Evolutionary conservation across 1,140 invertebrate species (phyloP).

Genomic region (Tetranychus urticae): DNA sequence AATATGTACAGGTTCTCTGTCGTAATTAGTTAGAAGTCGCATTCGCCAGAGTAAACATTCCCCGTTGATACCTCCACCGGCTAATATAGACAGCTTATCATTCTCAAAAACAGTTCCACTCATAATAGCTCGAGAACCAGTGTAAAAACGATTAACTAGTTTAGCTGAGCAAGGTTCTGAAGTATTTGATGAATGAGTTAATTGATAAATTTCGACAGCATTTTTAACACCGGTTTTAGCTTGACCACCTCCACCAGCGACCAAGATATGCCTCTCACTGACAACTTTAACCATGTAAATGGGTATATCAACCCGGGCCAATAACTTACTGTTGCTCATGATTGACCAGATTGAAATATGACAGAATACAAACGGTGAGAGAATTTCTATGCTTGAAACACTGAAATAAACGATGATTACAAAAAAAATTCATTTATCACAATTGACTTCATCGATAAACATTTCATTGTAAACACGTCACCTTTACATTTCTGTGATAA

Average conservation of each 20-base stretch:
- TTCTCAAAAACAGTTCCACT: conserved; percentile 42
- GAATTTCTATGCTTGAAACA: too few relatives aligned
- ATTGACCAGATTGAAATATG: too few relatives aligned
- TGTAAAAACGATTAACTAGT: background rate
- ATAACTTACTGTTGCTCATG: background rate
- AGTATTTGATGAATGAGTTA: background rate
- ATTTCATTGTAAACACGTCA: too few relatives aligned
- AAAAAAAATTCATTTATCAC: too few relatives aligned
- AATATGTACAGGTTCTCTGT: too few relatives aligned
- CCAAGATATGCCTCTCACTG: conserved; percentile 69
- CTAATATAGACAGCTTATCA: conserved; percentile 45
- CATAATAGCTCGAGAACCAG: conserved; percentile 63
- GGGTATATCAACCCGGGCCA: conserved; percentile 52
- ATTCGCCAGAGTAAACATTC: conserved; percentile 53
- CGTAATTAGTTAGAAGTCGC: too few relatives aligned
- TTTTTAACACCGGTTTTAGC: conserved; percentile 85
- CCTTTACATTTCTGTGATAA: too few relatives aligned
- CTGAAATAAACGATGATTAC: too few relatives aligned
- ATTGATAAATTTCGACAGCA: conserved; percentile 25
- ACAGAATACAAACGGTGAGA: too few relatives aligned
- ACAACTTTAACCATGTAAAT: conserved; percentile 69
- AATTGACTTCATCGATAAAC: too few relatives aligned
- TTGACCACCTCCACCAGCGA: conserved; percentile 79
- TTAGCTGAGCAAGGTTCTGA: background rate
- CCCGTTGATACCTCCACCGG: conserved; percentile 58